Base-by-base conservation (phyloP, 2,888 invertebrate genomes). In the Pandemis heparana region DNA sequence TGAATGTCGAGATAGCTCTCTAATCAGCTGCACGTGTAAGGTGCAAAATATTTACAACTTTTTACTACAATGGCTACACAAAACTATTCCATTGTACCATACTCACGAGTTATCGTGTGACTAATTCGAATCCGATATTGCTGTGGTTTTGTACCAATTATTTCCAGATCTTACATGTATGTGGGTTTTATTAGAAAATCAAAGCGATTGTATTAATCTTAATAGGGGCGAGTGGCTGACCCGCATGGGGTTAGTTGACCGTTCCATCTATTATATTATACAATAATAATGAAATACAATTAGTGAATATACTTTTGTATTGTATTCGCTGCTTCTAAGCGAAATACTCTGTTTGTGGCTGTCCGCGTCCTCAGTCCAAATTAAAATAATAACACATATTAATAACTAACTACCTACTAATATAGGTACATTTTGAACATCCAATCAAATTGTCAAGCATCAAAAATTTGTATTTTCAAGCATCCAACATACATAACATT, bases 101-200 rank as follows among this genome's bases (percentile, higher is more conserved):
- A 23, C 14, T 10, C 46, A 63, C 60, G 60, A 60, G 38, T 63
- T 46, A 3, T 46, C 23, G 63, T 46, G 32, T 32, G 32, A 63
- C 43, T n/a, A 63, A 63, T 46, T 46, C 12, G 32, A 63, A 23
- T n/a, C 23, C 43, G 12, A 63, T 46, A 23, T 46, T 14, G 63
- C 38, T 38, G 38, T 63, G 41, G 46, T n/a, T 63, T 63, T 23
- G 7, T 46, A 23, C 56, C 56, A 56, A 56, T 56, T 56, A 23
- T 63, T 63, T 46, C n/a, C 32, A 32, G 63, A 23, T 32, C 4
- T 23, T 23, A 8, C 18, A 46, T 63, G 63, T 60, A 78, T 81
- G 80, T 79, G 80, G 79, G 76, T 62, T 67, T 74, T 79, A 80
- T 79, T 80, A 79, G 74, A 70, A 78, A 82, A 80, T 80, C 79